A percentile compares a stretch with the other conserved stretches of the same genome.
phyloP scores from a whole-genome alignment of 92 coral and sea anemone genomes.

The Hydrozoanthus gracilis region DNA sequence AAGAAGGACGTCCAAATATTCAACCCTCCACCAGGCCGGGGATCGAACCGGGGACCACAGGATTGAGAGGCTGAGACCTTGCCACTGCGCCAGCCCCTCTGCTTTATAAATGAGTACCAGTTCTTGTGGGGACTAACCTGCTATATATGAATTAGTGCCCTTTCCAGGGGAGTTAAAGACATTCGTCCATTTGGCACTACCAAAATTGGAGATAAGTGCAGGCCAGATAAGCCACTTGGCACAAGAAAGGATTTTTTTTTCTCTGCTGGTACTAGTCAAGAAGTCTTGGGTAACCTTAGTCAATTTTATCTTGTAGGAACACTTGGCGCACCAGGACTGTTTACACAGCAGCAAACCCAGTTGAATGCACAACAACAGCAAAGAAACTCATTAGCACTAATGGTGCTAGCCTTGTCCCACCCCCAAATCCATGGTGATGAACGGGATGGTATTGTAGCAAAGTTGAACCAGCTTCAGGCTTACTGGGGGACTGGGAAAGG shows the following conservation, averaged over 20 bases:
- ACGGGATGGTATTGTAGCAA: slow-evolving; percentile 95
- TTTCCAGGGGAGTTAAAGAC: no score
- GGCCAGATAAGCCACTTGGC: neutral
- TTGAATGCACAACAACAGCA: slow-evolving; percentile 42
- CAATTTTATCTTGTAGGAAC: neutral
- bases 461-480: slow-evolving; percentile 93
- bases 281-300: neutral
- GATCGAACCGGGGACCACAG: no score
- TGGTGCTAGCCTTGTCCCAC: slow-evolving; percentile 80
- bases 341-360: slow-evolving; percentile 53
- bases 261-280: neutral
- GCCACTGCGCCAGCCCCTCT: no score
- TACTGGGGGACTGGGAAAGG: slow-evolving; percentile 98
- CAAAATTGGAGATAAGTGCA: no score
- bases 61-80: no score
- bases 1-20: no score
- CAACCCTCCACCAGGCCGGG: no score
- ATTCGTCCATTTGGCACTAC: no score
- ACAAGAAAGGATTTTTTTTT: no score
- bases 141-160: no score
- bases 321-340: slow-evolving; percentile 43
- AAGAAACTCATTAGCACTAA: slow-evolving; percentile 58
- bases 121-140: no score
- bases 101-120: no score
- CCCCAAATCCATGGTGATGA: slow-evolving; percentile 98